These are phyloP conservation scores for Lumbricus terrestris DNA, from an alignment of 2,888 invertebrate genomes.

Conservation along the genomic window DNA sequence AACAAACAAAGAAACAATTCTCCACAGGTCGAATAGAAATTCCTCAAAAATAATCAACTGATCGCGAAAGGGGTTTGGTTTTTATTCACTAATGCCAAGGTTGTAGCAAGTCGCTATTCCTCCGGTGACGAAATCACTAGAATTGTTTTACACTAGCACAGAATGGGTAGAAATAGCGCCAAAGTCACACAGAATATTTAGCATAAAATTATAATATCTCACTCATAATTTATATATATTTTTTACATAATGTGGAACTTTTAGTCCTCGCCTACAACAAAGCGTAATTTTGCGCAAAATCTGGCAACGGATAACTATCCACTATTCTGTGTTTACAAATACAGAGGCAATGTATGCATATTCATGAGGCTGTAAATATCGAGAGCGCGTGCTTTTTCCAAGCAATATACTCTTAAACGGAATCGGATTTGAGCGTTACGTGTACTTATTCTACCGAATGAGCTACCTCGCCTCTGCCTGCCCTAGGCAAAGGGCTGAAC, in stretches of 20 bases:
- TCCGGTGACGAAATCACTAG: neutral
- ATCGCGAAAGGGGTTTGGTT: neutral
- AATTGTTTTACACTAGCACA: neutral
- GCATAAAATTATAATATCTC: neutral
- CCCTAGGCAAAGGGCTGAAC: neutral
- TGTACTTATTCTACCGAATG: neutral
- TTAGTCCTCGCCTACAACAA: neutral
- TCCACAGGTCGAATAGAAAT: neutral
- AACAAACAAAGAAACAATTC: neutral
- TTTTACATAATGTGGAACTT: neutral
- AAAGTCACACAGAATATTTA: neutral
- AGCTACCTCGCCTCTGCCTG: neutral
- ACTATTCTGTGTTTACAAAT: neutral
- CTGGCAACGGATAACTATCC: neutral
- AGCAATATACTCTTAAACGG: neutral
- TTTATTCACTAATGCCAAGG: neutral
- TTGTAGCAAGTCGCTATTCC: neutral
- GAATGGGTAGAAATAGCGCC: neutral
- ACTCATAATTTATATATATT: neutral
- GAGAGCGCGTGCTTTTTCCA: neutral
- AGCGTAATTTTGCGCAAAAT: neutral
- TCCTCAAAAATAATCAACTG: slow-evolving; percentile 3
- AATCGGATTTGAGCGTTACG: neutral
- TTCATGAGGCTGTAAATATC: neutral
- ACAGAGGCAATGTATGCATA: neutral